Evolutionary conservation across 2,888 invertebrate genomes (phyloP), one percentile per base, ranked within the genome.

Genomic region (Sinelater perroti): DNA sequence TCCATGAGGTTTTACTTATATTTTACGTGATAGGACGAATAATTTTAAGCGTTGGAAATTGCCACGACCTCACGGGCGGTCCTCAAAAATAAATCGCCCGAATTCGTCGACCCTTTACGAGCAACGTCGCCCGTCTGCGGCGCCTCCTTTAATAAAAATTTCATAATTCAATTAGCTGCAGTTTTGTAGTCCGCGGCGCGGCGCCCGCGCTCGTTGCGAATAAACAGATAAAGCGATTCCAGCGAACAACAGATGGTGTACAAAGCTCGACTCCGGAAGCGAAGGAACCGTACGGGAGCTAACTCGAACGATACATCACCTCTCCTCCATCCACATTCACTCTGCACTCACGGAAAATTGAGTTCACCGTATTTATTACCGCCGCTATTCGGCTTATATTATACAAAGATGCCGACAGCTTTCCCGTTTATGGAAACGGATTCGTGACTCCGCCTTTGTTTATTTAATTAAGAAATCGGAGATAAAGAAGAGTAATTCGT

Each of bases 311-410:
- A 72, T 72, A 71, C 69, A 73, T 73, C 72, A 73, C 69, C 52
- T 60, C 59, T 56, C 60, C 65, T 63, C 59, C 61, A 56, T 55
- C 53, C 51, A 62, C 63, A 60, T 69, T 66, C 68, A 63, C 71
- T 67, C 71, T 63, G 67, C 69, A 73, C 70, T 72, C 75, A 70
- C 69, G 68, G 71, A 70, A 71, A 74, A 74, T 73, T 74, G 73
- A 72, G 72, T 74, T 72, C 73, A 64, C 67, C 69, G 70, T 73
- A 75, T 74, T 74, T 72, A 73, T 71, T 72, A 70, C 72, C 72
- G 67, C 67, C 60, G 70, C 66, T 68, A 72, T 70, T 71, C 70
- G 67, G 68, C 71, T 70, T 70, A 68, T 71, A 68, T 70, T 70
- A 71, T 65, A 65, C 66, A 62, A 66, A 69, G 67, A 69, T 68